Conservation (phyloP, 1,140 invertebrate genomes). For the Cotesia glomerata region DNA sequence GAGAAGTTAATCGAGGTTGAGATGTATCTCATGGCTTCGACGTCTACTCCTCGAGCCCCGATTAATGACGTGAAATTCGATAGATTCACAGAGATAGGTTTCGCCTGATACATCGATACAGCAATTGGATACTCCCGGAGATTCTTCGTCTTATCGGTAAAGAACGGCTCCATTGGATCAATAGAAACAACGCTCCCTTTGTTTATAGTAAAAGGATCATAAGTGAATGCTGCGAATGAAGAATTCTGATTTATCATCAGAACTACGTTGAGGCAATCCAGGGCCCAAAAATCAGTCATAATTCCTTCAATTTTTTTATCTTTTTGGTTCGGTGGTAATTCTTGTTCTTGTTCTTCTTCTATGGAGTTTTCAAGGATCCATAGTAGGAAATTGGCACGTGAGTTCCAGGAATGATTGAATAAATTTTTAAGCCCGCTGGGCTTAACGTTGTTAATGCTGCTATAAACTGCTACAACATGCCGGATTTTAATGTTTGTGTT, state of each 20-base stretch:
- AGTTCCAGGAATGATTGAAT: not conserved
- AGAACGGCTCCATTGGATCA: not conserved
- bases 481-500: not conserved
- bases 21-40: not conserved
- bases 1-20: not conserved
- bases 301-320: not conserved
- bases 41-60: not conserved
- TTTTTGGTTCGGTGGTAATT: not conserved
- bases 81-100: not conserved
- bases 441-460: not conserved
- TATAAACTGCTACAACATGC: not conserved
- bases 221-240: not conserved
- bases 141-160: not conserved
- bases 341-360: too few species aligned
- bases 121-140: not conserved
- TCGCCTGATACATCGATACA: not conserved
- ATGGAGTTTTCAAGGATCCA: not conserved
- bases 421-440: not conserved
- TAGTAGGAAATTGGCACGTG: not conserved
- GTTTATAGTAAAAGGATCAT: not conserved
- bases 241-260: not conserved
- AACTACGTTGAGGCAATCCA: not conserved
- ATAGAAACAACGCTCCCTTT: not conserved
- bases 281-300: not conserved
- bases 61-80: not conserved